A percentile compares a stretch with the other conserved stretches of the same genome.
These are phyloP conservation scores for Gobio gobio DNA, from an alignment of 2,113 vertebrate species.

Conservation along the genomic window DNA sequence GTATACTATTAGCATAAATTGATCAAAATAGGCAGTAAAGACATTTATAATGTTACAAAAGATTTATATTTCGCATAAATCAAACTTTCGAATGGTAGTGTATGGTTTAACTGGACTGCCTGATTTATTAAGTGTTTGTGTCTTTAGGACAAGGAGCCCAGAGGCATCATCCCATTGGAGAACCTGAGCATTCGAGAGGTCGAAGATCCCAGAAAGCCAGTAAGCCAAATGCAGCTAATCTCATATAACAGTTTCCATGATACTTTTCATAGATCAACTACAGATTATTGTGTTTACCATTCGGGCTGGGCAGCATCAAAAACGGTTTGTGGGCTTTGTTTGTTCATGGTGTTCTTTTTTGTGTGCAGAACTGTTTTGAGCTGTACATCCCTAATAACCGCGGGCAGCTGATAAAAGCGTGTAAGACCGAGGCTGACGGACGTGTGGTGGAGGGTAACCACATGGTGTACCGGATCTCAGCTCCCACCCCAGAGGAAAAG, in stretches of 20 bases:
- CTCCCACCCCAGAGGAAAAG: conserved; percentile 92
- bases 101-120: not conserved
- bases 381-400: conserved; percentile 93
- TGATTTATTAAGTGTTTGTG: conserved; percentile 15
- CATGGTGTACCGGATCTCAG: conserved; percentile 92
- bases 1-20: too few species aligned
- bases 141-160: conserved; percentile 78
- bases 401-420: conserved; percentile 92
- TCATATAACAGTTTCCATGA: not conserved
- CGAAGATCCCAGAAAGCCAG: conserved; percentile 84
- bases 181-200: conserved; percentile 94
- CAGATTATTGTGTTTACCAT: not conserved
- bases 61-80: too few species aligned
- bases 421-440: conserved; percentile 91
- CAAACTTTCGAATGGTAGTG: not conserved
- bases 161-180: conserved; percentile 88
- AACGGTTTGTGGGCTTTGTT: not conserved
- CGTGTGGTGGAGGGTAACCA: conserved; percentile 93
- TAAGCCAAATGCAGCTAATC: conserved; percentile 48
- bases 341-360: not conserved
- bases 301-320: not conserved
- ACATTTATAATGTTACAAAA: too few species aligned
- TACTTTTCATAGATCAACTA: not conserved
- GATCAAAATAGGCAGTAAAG: too few species aligned
- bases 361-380: conserved; percentile 88